Evolutionary conservation across 1,140 invertebrate genomes (phyloP).

Genomic region (Dendroctonus valens): DNA sequence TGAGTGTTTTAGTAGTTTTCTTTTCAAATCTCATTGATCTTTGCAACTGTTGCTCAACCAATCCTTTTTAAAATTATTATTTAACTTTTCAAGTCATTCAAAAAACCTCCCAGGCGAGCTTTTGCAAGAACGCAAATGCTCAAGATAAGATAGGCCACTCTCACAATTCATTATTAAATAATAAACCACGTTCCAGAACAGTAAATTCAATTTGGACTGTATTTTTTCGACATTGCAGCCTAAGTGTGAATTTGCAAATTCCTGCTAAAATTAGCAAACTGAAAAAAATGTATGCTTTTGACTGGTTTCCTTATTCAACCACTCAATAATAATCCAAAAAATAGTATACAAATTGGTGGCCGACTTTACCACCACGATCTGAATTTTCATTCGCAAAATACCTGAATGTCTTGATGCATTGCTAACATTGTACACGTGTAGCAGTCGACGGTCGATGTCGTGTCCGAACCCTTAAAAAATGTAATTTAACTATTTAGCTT

Average conservation of each 20-base stretch:
- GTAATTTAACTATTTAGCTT: neutral
- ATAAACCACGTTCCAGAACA: neutral
- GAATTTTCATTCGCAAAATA: constrained; percentile 34
- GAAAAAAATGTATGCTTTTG: too few species aligned
- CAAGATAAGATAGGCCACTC: too few species aligned
- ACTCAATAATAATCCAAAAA: constrained; percentile 67
- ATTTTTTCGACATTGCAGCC: too few species aligned
- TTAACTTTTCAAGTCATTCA: neutral
- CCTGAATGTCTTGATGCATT: constrained; percentile 60
- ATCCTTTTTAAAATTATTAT: neutral
- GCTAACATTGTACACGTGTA: constrained; percentile 61
- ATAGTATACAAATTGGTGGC: constrained; percentile 52
- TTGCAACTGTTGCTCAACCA: neutral
- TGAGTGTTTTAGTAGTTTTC: neutral
- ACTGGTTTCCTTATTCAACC: too few species aligned
- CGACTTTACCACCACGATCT: neutral
- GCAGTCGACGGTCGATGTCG: constrained; percentile 59
- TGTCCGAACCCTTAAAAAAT: constrained; percentile 70
- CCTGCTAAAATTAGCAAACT: neutral
- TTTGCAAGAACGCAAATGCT: neutral
- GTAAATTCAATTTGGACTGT: neutral
- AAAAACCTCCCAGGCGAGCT: neutral
- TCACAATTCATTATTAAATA: neutral
- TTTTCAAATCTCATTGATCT: neutral
- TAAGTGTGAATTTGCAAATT: neutral